A percentile compares a stretch with the other conserved stretches of the same genome.
Evolutionary conservation across 2,113 vertebrate genomes (phyloP).

Genomic region (Beaufortia kweichowensis): DNA sequence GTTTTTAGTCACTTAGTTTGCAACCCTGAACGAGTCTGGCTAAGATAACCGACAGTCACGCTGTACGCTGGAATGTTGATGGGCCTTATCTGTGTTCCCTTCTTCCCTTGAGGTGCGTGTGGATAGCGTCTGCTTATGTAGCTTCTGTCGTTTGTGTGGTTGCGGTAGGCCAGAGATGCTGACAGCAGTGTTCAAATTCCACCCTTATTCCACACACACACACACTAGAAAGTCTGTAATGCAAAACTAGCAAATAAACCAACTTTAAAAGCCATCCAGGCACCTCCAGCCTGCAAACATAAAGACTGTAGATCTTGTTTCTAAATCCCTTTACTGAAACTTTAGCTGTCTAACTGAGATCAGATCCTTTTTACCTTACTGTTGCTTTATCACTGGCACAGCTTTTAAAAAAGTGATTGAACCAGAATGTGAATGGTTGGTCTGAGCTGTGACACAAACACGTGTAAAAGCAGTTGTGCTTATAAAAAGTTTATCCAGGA

Average conservation of each 20-base stretch:
- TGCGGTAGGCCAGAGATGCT: slow-evolving; percentile 13
- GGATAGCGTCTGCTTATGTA: slow-evolving; percentile 32
- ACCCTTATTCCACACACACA: neutral
- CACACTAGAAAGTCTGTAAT: slow-evolving; percentile 11
- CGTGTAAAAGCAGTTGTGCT: neutral
- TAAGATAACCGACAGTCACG: slow-evolving; percentile 36
- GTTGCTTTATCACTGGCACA: neutral
- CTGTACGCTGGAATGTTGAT: slow-evolving; percentile 57
- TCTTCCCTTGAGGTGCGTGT: slow-evolving; percentile 41
- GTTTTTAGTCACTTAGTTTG: slow-evolving; percentile 30
- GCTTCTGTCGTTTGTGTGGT: neutral
- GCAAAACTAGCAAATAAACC: neutral
- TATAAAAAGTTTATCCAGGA: slow-evolving; percentile 7
- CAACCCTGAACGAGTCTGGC: slow-evolving; percentile 23
- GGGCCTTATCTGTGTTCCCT: slow-evolving; percentile 55
- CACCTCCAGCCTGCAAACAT: neutral
- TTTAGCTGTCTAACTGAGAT: slow-evolving; percentile 8
- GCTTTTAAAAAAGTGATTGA: neutral
- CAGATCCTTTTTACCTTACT: neutral
- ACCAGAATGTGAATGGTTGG: neutral
- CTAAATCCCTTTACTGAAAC: neutral
- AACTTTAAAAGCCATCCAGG: neutral
- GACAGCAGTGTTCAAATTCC: slow-evolving; percentile 38
- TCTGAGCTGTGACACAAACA: neutral
- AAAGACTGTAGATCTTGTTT: neutral